Evolutionary conservation across 2,888 invertebrate genomes (phyloP).

Genomic region (Mechanitis mazaeus): DNA sequence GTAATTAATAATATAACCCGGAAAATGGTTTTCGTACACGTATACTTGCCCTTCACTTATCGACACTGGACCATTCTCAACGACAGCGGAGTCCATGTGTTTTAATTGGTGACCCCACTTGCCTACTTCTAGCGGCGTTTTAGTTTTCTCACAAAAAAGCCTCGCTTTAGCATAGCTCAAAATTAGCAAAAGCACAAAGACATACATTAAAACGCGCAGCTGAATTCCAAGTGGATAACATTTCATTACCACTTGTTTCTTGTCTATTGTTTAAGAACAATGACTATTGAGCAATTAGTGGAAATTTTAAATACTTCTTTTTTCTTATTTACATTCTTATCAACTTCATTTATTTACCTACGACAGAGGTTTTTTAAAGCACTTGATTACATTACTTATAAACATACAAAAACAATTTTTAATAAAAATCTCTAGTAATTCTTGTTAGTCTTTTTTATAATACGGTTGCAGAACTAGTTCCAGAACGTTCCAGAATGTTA

Average conservation of each 20-base stretch:
- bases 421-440: too few relatives aligned
- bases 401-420: too few relatives aligned
- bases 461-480: too few relatives aligned
- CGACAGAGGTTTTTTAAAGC: background rate
- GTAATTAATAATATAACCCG: conserved; percentile 52
- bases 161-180: conserved; percentile 33
- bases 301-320: conserved; percentile 29
- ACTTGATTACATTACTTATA: background rate
- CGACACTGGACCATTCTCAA: conserved; percentile 53
- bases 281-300: conserved; percentile 16
- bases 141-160: conserved; percentile 47
- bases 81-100: conserved; percentile 56
- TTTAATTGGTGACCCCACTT: conserved; percentile 44
- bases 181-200: conserved; percentile 23
- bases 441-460: too few relatives aligned
- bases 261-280: conserved; percentile 31
- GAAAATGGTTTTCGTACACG: conserved; percentile 62
- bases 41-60: conserved; percentile 57
- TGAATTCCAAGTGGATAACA: background rate
- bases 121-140: conserved; percentile 54
- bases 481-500: too few relatives aligned
- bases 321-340: conserved; percentile 1
- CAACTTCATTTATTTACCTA: background rate
- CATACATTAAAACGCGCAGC: conserved; percentile 26
- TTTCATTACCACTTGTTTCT: conserved; percentile 21